These are phyloP conservation scores for Lysiphlebus fabarum DNA, from an alignment of 1,140 invertebrate species.

Conservation along the genomic window DNA sequence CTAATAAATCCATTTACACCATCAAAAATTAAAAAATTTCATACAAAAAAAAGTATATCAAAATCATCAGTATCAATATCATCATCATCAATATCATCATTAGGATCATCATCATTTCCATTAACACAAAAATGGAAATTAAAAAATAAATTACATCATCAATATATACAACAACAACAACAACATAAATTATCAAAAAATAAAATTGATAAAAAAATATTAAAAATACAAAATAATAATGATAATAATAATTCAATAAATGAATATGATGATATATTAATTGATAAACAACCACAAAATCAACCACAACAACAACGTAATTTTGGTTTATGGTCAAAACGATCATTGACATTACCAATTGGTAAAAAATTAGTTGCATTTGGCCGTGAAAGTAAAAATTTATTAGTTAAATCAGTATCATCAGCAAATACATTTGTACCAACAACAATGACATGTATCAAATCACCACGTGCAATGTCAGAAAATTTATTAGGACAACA, in stretches of 20 bases:
- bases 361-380: constrained; percentile 17
- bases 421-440: constrained; percentile 47
- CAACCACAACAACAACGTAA: neutral
- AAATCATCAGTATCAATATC: constrained; percentile 11
- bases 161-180: neutral
- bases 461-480: constrained; percentile 51
- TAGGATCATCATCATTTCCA: constrained; percentile 18
- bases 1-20: constrained; percentile 6
- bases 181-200: neutral
- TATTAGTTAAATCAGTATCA: constrained; percentile 38
- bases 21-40: neutral
- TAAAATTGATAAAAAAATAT: constrained; percentile 8
- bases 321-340: constrained; percentile 23
- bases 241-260: constrained; percentile 7
- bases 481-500: constrained; percentile 50
- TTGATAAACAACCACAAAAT: neutral
- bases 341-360: constrained; percentile 25
- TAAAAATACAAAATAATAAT: constrained; percentile 10
- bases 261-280: constrained; percentile 11
- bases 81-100: constrained; percentile 23
- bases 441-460: constrained; percentile 51
- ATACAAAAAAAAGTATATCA: constrained; percentile 7
- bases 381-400: constrained; percentile 19
- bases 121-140: constrained; percentile 11
- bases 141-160: constrained; percentile 2